Conservation (phyloP, 2,888 invertebrate species). For the Lysandra bellargus region DNA sequence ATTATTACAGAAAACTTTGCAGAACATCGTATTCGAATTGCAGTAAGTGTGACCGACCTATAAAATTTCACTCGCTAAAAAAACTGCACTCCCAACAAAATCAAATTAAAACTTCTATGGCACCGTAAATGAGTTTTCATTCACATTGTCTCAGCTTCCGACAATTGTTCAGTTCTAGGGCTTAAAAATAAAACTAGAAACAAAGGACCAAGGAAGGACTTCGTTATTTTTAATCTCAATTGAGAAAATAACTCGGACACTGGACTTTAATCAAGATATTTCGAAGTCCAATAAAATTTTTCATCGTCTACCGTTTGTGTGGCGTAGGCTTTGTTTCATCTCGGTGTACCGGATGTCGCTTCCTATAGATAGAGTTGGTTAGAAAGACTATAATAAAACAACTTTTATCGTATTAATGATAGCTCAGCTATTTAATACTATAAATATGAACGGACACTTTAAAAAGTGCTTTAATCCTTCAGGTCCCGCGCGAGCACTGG, state of each 20-base stretch:
- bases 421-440: neutral
- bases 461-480: no score
- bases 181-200: slow-evolving; percentile 15
- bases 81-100: neutral
- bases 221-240: slow-evolving; percentile 29
- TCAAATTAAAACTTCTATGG: slow-evolving; percentile 13
- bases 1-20: neutral
- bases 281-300: slow-evolving; percentile 30
- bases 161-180: slow-evolving; percentile 12
- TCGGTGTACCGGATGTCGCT: neutral
- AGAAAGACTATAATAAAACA: neutral
- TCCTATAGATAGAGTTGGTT: neutral
- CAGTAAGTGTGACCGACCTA: neutral
- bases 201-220: neutral
- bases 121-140: slow-evolving; percentile 22
- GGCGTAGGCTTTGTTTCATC: slow-evolving; percentile 27
- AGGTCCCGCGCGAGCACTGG: no score
- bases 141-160: slow-evolving; percentile 22
- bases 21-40: neutral
- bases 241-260: slow-evolving; percentile 27
- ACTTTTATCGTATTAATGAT: neutral
- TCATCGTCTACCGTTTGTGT: slow-evolving; percentile 25
- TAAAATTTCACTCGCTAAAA: neutral
- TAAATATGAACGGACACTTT: no score
- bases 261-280: slow-evolving; percentile 30